phyloP scores from a whole-genome alignment of 2,113 vertebrate species.

The Ictalurus punctatus region DNA sequence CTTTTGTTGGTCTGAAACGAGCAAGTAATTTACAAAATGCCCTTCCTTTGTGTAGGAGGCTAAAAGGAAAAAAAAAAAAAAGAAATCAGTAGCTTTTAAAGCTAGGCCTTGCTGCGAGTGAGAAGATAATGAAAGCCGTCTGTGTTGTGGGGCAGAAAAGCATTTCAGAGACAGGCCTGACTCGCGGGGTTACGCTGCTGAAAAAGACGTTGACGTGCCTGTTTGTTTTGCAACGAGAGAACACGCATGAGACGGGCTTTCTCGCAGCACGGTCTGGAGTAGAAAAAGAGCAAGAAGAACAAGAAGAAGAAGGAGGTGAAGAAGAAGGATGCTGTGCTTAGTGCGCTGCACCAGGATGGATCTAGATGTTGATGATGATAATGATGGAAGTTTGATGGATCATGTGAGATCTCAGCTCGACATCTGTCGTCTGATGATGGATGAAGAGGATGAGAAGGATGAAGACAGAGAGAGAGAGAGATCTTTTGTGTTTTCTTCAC shows the following conservation, averaged over 20 bases:
- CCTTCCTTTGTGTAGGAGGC: slow-evolving; percentile 99
- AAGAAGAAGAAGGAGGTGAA: slow-evolving; percentile 27
- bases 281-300: slow-evolving; percentile 47
- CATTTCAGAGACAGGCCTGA: slow-evolving; percentile 99
- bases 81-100: slow-evolving; percentile 99
- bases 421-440: neutral
- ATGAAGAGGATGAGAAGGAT: slow-evolving; percentile 28
- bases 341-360: slow-evolving; percentile 30
- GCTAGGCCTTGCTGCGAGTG: slow-evolving; percentile 99
- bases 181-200: slow-evolving; percentile 82
- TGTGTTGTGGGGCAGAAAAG: slow-evolving; percentile 98
- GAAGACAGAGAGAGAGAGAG: slow-evolving; percentile 35
- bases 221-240: slow-evolving; percentile 71
- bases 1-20: slow-evolving; percentile 99
- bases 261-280: slow-evolving; percentile 54
- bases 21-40: slow-evolving; percentile 99
- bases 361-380: slow-evolving; percentile 55
- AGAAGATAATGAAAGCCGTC: slow-evolving; percentile 99
- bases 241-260: slow-evolving; percentile 66
- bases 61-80: slow-evolving; percentile 94
- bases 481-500: slow-evolving; percentile 1
- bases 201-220: slow-evolving; percentile 65
- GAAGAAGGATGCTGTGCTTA: slow-evolving; percentile 20
- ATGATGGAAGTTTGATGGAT: slow-evolving; percentile 44
- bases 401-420: slow-evolving; percentile 3